Evolutionary conservation across 2,797 vertebrate species (phyloP), one percentile per base, ranked within the genome.

Genomic region (Danio jaintianensis): DNA sequence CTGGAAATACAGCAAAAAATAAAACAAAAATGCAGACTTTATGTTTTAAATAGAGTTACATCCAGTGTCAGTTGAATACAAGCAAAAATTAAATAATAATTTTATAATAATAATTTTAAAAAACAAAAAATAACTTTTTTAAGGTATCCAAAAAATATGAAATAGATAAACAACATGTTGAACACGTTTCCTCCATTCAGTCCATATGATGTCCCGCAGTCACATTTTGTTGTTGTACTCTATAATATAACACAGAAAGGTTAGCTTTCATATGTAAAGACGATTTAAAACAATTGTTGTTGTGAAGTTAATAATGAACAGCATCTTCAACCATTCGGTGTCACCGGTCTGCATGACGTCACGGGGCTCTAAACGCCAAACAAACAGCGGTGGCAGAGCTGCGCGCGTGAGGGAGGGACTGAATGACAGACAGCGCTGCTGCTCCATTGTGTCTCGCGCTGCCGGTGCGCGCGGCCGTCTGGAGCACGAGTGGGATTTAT

Each of bases 381-480:
- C 58, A 76, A 70, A 75, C 81, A 69, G 47, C 43, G 38, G 47
- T 64, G 15, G 22, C 77, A 56, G 48, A 52, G 48, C 29, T 20
- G 75, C 18, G 63, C 55, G 56, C 42, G 64, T 69, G 74, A 79
- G 81, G 72, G 84, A 68, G 81, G 86, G 82, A 13, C 48, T 11
- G 29, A 29, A 29, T 29, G 81, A 78, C 63, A 15, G 67, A 58
- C 66, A 82, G 75, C 75, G 72, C 77, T n/a, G 29, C 58, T 45
- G 73, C 20, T 29, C 29, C 72, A 79, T 83, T 83, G 86, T 84
- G 83, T 79, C 42, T 76, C 48, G 53, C 64, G 63, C 75, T 42
- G 82, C 81, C 58, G 72, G 59, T 42, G 48, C 69, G 29, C 47
- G 58, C 15, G 11, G 64, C 15, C 29, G 42, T 63, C 7, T 63